Percentiles rank a stretch among this genome's conserved stretches.
Evolutionary conservation across 2,888 invertebrate species (phyloP).

Genomic region (Drosophila birchii): DNA sequence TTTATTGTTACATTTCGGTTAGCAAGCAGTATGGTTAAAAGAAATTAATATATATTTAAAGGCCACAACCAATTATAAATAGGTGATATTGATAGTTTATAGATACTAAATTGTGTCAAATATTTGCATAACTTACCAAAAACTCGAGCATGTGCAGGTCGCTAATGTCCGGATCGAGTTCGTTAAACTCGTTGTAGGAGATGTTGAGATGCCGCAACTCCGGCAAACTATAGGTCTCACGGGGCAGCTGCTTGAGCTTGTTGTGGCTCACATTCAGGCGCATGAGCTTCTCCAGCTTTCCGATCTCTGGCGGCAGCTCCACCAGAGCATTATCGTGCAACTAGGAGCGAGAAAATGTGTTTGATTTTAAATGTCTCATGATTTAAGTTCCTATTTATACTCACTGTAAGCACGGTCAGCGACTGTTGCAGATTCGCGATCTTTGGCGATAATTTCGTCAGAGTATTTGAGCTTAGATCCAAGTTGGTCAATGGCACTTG

Average conservation of each 20-base stretch:
- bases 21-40: slow-evolving; percentile 32
- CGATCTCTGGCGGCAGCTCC: slow-evolving; percentile 90
- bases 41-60: slow-evolving; percentile 17
- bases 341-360: slow-evolving; percentile 84
- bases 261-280: slow-evolving; percentile 90
- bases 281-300: slow-evolving; percentile 88
- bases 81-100: background rate
- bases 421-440: slow-evolving; percentile 88
- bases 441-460: slow-evolving; percentile 88
- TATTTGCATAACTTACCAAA: slow-evolving; percentile 86
- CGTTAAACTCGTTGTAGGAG: slow-evolving; percentile 90
- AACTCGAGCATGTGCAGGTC: slow-evolving; percentile 91
- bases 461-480: slow-evolving; percentile 91
- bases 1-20: slow-evolving; percentile 50
- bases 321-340: slow-evolving; percentile 93
- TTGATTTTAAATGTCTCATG: background rate
- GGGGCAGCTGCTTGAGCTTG: slow-evolving; percentile 87
- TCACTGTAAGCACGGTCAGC: slow-evolving; percentile 89
- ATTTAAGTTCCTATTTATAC: slow-evolving; percentile 16
- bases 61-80: slow-evolving; percentile 50
- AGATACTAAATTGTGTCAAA: background rate
- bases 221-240: slow-evolving; percentile 88
- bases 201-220: slow-evolving; percentile 90
- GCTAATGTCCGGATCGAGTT: slow-evolving; percentile 90
- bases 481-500: slow-evolving; percentile 91